Base-by-base conservation (phyloP, 2,113 vertebrate species). In the Tragelaphus scriptus region DNA sequence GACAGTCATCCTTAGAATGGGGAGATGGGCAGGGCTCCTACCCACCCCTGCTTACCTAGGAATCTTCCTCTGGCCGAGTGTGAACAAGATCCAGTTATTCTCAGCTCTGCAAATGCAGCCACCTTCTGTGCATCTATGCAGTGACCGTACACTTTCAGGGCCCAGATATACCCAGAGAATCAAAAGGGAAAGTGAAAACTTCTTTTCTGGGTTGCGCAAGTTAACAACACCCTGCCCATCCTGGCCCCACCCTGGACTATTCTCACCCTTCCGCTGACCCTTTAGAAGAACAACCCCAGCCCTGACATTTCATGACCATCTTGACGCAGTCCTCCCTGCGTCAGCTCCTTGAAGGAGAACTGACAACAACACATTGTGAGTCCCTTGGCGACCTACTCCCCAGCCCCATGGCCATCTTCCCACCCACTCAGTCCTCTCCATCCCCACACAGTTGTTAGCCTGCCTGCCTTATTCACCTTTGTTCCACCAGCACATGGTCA, bases 161-260 rank as follows among this genome's bases (percentile, higher is more conserved):
- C 25, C 30, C 47, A 65, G 3, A 44, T 23, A 2, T 2, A 28
- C 7, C 1, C 0, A 17, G 4, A 36, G 26, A 25, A 19, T 0
- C 0, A 13, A 7, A 30, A 59, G 0, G 0, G 92, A 95, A 96
- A 93, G 0, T 0, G 2, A 59, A 79, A 85, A 5, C 8, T 12
- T 14, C 1, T 5, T 1, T 7, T 13, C 7, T 1, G 28, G 68
- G 32, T n/a, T 19, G 1, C 11, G 59, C 0, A 0, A 1, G 13
- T 9, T 68, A 21, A 10, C 7, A 21, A 36, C 82, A 49, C 7
- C 21, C 32, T 5, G 6, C 26, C 51, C 30, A 4, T 5, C 7
- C 0, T 65, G n/a, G 17, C 86, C 10, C 16, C 65, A 14, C 15
- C 3, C 30, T 2, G 1, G 7, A 9, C 7, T 21, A 6, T 6